phyloP scores from a whole-genome alignment of 2,113 vertebrate species.

The Mugil cephalus region DNA sequence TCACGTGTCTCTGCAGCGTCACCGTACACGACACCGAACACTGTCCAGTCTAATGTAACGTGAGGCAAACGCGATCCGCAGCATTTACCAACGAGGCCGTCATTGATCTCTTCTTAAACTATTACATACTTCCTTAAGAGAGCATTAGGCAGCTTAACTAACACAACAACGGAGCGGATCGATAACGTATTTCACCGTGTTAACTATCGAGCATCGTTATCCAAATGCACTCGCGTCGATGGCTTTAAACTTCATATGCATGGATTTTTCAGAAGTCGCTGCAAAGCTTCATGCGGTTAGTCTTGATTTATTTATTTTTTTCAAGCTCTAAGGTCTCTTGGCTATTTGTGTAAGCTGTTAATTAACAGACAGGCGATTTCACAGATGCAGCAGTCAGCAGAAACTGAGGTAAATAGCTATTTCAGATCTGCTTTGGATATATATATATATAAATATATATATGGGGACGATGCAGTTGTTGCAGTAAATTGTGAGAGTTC shows the following conservation, averaged over 20 bases:
- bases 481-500: no score
- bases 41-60: no score
- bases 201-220: constrained; percentile 22
- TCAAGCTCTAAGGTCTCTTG: constrained; percentile 36
- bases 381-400: constrained; percentile 36
- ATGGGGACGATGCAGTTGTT: no score
- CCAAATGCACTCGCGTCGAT: constrained; percentile 40
- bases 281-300: constrained; percentile 63
- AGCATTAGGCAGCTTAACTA: constrained; percentile 38
- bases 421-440: constrained; percentile 31
- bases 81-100: no score
- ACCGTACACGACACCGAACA: no score
- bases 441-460: no score
- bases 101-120: no score
- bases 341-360: constrained; percentile 63
- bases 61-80: not conserved
- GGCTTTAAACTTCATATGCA: constrained; percentile 63
- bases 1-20: not conserved
- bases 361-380: constrained; percentile 64
- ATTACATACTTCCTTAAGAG: not conserved
- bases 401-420: constrained; percentile 18
- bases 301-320: constrained; percentile 44
- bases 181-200: constrained; percentile 52
- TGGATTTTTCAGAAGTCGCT: constrained; percentile 57
- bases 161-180: constrained; percentile 54